Conservation (phyloP, 2,797 vertebrate genomes). For the Liasis olivaceus region DNA sequence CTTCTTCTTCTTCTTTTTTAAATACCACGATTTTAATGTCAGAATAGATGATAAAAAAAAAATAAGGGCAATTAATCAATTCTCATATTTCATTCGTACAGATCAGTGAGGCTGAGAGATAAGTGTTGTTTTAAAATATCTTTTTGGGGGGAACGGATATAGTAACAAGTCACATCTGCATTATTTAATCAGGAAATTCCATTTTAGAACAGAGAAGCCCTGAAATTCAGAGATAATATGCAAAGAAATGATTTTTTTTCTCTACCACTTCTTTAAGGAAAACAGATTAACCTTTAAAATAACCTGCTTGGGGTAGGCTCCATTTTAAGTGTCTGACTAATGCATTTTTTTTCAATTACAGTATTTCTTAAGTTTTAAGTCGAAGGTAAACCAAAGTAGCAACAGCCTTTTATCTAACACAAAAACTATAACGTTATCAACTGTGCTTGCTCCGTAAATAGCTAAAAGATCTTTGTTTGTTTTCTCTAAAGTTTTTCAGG, state of each 20-base stretch:
- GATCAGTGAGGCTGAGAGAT: too few species aligned
- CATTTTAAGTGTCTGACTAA: neutral
- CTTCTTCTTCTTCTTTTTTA: too few species aligned
- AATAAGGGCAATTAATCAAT: too few species aligned
- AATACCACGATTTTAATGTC: too few species aligned
- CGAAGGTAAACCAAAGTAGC: neutral
- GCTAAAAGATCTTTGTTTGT: neutral
- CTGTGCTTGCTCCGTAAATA: neutral
- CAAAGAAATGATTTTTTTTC: neutral
- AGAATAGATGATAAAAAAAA: too few species aligned
- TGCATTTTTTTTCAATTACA: neutral
- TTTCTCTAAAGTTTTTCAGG: neutral
- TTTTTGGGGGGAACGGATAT: neutral
- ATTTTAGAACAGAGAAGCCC: neutral
- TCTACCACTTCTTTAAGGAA: neutral
- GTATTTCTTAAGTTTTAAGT: neutral
- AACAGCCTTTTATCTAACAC: neutral
- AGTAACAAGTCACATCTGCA: neutral
- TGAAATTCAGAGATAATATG: neutral
- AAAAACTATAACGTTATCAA: neutral
- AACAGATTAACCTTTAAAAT: neutral
- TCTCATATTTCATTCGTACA: too few species aligned
- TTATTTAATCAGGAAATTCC: neutral
- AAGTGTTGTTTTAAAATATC: too few species aligned
- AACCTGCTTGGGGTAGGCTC: neutral